A percentile compares a stretch with the other conserved stretches of the same genome.
Conservation (phyloP, 1,140 invertebrate species). For the Glossosoma conforme region DNA sequence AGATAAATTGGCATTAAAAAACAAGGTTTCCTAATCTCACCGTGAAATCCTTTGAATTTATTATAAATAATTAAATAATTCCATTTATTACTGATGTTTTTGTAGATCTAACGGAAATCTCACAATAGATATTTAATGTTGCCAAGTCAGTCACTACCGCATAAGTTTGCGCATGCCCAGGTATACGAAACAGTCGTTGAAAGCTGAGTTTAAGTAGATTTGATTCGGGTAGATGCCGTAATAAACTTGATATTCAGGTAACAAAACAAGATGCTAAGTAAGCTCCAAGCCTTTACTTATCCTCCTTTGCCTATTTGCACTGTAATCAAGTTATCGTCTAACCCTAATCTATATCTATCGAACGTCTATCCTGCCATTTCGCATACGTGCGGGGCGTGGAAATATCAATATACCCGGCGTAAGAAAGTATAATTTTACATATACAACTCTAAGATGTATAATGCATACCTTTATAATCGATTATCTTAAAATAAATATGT, state of each 20-base stretch:
- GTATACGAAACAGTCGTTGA: constrained; percentile 4
- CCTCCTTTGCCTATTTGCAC: constrained; percentile 1
- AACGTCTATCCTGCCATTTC: constrained; percentile 20
- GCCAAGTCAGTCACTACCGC: constrained; percentile 14
- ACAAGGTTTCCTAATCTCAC: too few species aligned
- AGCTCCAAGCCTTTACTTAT: constrained; percentile 4
- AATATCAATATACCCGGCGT: too few species aligned
- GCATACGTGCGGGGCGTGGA: background rate
- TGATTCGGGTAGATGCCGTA: constrained; percentile 3
- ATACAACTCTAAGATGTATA: too few species aligned
- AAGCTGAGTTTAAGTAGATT: constrained; percentile 10
- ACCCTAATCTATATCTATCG: constrained; percentile 21
- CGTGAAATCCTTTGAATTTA: background rate
- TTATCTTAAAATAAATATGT: too few species aligned
- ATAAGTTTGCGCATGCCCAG: constrained; percentile 7
- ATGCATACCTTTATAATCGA: too few species aligned
- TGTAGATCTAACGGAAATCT: constrained; percentile 6
- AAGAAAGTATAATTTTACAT: too few species aligned
- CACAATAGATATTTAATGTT: constrained; percentile 16
- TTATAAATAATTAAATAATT: constrained; percentile 6
- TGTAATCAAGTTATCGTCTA: constrained; percentile 24
- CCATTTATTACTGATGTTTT: constrained; percentile 11
- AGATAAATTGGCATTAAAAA: too few species aligned
- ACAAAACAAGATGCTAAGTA: constrained; percentile 9
- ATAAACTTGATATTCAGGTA: constrained; percentile 24